phyloP scores from a whole-genome alignment of 1,140 invertebrate species.

The Rhopalosiphum padi region DNA sequence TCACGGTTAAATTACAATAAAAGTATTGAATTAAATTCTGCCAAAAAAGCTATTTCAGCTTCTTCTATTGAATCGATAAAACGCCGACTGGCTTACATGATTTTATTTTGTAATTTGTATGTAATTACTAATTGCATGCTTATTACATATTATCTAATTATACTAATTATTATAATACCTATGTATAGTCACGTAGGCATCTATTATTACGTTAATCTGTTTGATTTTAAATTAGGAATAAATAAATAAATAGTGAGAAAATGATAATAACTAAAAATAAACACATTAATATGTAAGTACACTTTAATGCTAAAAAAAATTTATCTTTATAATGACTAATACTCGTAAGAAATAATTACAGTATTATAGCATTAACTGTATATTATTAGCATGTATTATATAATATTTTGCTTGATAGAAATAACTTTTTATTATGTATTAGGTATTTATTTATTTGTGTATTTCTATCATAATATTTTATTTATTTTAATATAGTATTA shows the following conservation, averaged over 20 bases:
- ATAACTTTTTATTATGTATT: not conserved
- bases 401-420: not conserved
- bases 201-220: not conserved
- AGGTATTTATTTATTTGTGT: no score
- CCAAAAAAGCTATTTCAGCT: not conserved
- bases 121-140: not conserved
- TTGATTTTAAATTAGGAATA: not conserved
- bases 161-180: not conserved
- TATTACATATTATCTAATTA: not conserved
- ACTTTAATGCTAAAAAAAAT: not conserved
- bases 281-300: not conserved
- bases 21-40: not conserved
- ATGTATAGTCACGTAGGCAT: not conserved
- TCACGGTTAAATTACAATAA: slow-evolving; percentile 16
- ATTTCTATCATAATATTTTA: not conserved
- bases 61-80: slow-evolving; percentile 18
- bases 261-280: not conserved
- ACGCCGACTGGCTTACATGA: not conserved
- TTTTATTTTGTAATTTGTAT: not conserved
- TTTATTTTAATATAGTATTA: not conserved
- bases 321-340: not conserved
- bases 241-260: not conserved
- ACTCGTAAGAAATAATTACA: not conserved
- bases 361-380: not conserved
- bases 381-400: not conserved